Evolutionary conservation across 2,797 vertebrate species (phyloP).

Genomic region (Discoglossus pictus): DNA sequence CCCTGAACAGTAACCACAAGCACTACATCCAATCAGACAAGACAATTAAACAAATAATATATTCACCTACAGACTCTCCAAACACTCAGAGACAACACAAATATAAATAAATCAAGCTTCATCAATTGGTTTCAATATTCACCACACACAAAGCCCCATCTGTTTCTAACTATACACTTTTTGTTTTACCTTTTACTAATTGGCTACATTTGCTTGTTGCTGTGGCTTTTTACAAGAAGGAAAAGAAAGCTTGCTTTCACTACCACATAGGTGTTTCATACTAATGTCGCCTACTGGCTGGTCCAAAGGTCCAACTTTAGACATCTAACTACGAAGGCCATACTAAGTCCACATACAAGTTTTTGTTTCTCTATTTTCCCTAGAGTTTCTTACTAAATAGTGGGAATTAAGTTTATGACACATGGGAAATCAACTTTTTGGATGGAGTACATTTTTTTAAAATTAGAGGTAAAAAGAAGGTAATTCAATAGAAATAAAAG

Average conservation of each 20-base stretch:
- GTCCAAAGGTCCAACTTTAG: slow-evolving; percentile 13
- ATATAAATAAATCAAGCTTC: slow-evolving; percentile 35
- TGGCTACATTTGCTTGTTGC: slow-evolving; percentile 38
- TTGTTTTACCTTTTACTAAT: slow-evolving; percentile 43
- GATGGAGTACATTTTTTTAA: too few relatives aligned
- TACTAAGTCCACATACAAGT: background rate
- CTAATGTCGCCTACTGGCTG: slow-evolving; percentile 27
- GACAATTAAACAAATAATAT: slow-evolving; percentile 49
- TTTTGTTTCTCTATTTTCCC: background rate
- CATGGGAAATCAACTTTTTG: background rate
- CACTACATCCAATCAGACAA: slow-evolving; percentile 39
- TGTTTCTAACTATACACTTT: slow-evolving; percentile 37
- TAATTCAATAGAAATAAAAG: too few relatives aligned
- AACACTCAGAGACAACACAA: slow-evolving; percentile 46
- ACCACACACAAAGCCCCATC: slow-evolving; percentile 42
- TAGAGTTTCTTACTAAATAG: background rate
- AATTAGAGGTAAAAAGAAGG: too few relatives aligned
- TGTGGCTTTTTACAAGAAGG: slow-evolving; percentile 30
- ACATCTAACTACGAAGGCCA: background rate
- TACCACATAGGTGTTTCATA: slow-evolving; percentile 35
- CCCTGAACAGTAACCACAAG: slow-evolving; percentile 33
- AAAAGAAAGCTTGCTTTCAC: slow-evolving; percentile 41
- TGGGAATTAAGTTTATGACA: background rate
- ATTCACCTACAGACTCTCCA: slow-evolving; percentile 41
- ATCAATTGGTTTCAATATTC: slow-evolving; percentile 35